A percentile compares a stretch with the other conserved stretches of the same genome.
Evolutionary conservation across 2,113 vertebrate species (phyloP).

Genomic region (Strix aluco): DNA sequence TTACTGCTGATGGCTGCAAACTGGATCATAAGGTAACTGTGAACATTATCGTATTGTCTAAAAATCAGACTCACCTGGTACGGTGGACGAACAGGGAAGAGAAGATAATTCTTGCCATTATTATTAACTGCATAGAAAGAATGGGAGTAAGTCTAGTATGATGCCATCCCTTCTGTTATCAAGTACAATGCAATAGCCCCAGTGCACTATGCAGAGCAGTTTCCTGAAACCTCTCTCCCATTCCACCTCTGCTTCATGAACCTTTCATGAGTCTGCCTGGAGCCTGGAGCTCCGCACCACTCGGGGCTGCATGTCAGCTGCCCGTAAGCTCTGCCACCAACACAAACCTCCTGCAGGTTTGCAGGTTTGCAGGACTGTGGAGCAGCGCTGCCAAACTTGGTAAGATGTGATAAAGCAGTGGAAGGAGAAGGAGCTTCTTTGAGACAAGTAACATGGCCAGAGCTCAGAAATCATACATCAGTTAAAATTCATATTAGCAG

Average conservation of each 20-base stretch:
- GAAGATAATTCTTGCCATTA: background rate
- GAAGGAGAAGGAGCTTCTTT: background rate
- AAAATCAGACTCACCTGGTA: background rate
- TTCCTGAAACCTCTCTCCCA: background rate
- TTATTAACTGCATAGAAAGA: background rate
- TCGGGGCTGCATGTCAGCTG: background rate
- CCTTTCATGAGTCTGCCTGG: background rate
- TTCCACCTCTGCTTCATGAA: background rate
- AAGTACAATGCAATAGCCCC: background rate
- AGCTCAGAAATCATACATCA: background rate
- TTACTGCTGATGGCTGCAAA: background rate
- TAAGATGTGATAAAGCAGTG: background rate
- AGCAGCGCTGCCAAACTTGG: fast-evolving
- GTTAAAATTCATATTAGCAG: background rate
- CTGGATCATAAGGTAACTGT: background rate
- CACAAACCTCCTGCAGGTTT: fast-evolving
- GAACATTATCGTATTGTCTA: background rate
- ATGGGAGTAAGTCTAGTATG: fast-evolving
- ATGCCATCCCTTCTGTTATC: background rate
- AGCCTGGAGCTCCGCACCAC: background rate
- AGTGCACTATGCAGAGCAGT: background rate
- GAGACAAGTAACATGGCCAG: fast-evolving
- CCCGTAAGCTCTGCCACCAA: background rate
- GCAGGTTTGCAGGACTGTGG: fast-evolving
- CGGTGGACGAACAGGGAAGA: background rate